Evolutionary conservation across 1,140 invertebrate species (phyloP).

Genomic region (Calliopsis andreniformis): DNA sequence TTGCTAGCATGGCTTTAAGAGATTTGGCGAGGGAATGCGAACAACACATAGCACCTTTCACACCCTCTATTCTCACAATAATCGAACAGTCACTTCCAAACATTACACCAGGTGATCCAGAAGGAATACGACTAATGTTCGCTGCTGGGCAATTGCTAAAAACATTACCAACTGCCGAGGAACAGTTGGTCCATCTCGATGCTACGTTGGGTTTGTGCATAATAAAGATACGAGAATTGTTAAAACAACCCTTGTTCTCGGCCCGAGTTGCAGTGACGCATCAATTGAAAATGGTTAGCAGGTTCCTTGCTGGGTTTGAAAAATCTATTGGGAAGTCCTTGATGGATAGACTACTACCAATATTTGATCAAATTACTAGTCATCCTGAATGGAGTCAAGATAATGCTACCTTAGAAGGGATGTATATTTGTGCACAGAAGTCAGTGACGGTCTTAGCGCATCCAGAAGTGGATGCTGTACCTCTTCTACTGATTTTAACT

Average conservation of each 20-base stretch:
- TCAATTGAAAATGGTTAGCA: constrained; percentile 86
- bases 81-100: constrained; percentile 71
- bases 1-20: constrained; percentile 93
- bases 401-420: constrained; percentile 69
- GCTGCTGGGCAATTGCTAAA: constrained; percentile 89
- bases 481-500: constrained; percentile 82
- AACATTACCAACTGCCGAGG: constrained; percentile 82
- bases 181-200: constrained; percentile 87
- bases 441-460: constrained; percentile 81
- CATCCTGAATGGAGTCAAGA: constrained; percentile 73
- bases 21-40: constrained; percentile 92
- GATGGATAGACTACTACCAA: constrained; percentile 73
- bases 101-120: constrained; percentile 73
- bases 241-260: constrained; percentile 76
- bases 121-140: constrained; percentile 88
- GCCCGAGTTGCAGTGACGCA: constrained; percentile 64
- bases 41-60: constrained; percentile 86
- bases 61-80: constrained; percentile 79
- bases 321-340: constrained; percentile 73
- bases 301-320: constrained; percentile 86
- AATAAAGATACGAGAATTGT: constrained; percentile 83
- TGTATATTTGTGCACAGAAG: constrained; percentile 71
- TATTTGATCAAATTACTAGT: constrained; percentile 72
- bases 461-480: constrained; percentile 80
- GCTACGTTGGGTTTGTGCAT: constrained; percentile 86